Percentiles rank a stretch among this genome's conserved stretches.
phyloP scores from a whole-genome alignment of 2,888 invertebrate genomes.

The Craniophora ligustri region DNA sequence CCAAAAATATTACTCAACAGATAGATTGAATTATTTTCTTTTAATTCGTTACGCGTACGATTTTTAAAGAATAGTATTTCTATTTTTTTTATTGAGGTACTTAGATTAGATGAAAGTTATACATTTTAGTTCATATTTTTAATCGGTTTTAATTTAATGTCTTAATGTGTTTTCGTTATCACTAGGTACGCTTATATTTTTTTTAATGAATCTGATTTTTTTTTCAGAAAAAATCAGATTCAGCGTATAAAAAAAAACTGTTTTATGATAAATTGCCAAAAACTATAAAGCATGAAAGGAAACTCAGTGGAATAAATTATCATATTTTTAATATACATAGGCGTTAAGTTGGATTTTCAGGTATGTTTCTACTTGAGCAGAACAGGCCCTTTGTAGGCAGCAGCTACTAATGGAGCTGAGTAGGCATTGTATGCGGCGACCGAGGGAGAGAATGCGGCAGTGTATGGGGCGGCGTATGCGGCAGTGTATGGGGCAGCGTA shows the following conservation, averaged over 20 bases:
- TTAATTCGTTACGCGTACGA: background rate
- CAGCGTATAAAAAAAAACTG: too few relatives aligned
- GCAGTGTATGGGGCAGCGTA: constrained; percentile 64
- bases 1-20: background rate
- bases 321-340: constrained; percentile 28
- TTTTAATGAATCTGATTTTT: too few relatives aligned
- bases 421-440: constrained; percentile 55
- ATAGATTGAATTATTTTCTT: background rate
- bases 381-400: constrained; percentile 60
- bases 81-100: too few relatives aligned
- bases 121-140: too few relatives aligned
- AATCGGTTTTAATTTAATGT: too few relatives aligned
- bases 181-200: too few relatives aligned
- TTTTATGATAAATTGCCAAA: too few relatives aligned
- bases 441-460: constrained; percentile 62
- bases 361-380: constrained; percentile 51
- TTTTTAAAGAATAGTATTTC: background rate
- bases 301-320: constrained; percentile 21
- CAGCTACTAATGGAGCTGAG: constrained; percentile 52
- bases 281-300: background rate
- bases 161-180: too few relatives aligned
- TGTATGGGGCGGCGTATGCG: constrained; percentile 60
- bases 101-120: too few relatives aligned
- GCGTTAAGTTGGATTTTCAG: background rate
- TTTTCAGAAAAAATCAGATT: too few relatives aligned